phyloP scores from a whole-genome alignment of 2,888 invertebrate species.

The Ischnus inquisitorius region DNA sequence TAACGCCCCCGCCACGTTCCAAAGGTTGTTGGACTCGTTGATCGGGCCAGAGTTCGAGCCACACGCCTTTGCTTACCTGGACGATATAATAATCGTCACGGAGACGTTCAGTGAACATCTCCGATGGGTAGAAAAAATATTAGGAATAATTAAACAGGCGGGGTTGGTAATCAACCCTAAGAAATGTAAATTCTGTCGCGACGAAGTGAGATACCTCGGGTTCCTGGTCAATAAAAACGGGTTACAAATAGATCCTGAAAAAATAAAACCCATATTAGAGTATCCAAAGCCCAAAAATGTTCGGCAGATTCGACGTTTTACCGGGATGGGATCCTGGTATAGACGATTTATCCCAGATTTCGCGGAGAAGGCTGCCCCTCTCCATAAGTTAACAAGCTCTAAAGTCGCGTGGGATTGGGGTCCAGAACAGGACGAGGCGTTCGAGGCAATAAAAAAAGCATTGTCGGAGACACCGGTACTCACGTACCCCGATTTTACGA shows the following conservation, averaged over 20 bases:
- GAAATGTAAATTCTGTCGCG: constrained; percentile 55
- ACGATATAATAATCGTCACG: constrained; percentile 61
- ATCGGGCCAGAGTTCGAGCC: constrained; percentile 68
- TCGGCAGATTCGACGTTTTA: constrained; percentile 69
- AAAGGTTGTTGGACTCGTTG: constrained; percentile 74
- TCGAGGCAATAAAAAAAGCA: not conserved
- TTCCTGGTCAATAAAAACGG: constrained; percentile 72
- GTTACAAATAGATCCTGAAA: constrained; percentile 59
- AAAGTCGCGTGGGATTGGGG: constrained; percentile 33
- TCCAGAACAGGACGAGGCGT: constrained; percentile 1
- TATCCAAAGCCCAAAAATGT: constrained; percentile 68
- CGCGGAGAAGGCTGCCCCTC: constrained; percentile 57
- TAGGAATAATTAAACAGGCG: constrained; percentile 16
- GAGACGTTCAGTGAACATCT: constrained; percentile 59
- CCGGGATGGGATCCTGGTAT: constrained; percentile 76
- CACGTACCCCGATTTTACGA: constrained; percentile 34
- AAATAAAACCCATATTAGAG: constrained; percentile 52
- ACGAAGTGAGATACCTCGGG: constrained; percentile 73
- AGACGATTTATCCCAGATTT: constrained; percentile 70
- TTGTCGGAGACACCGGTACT: not conserved
- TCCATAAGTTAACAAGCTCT: constrained; percentile 66
- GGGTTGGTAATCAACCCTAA: too few relatives aligned
- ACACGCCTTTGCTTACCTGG: constrained; percentile 58
- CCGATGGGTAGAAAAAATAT: constrained; percentile 13
- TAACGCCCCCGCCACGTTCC: constrained; percentile 75